Base-by-base conservation (phyloP, 2,113 vertebrate species). In the Scopus umbretta region DNA sequence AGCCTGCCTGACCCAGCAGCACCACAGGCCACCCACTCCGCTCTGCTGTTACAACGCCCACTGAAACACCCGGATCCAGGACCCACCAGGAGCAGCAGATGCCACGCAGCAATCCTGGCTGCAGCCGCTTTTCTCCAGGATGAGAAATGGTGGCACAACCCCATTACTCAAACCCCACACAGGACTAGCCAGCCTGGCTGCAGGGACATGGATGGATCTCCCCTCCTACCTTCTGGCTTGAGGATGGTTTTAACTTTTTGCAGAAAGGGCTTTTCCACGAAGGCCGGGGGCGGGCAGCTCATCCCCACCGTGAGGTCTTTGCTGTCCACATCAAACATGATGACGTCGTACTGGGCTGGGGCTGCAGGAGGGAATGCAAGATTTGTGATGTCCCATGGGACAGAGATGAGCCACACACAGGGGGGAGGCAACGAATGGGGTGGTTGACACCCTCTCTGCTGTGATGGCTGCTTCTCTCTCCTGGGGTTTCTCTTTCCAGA, bases 291-390 rank as follows among this genome's bases (percentile, higher is more conserved):
- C 0, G 99, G 99, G 91, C 99, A 99, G 95, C 99, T 99, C 98
- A 99, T 99, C 11, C 99, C 99, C 94, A 99, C 76, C 0, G 97
- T 97, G 32, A 98, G 96, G 80, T 99, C 99, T 97, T 99, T 99
- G 85, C 99, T 99, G 97, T 99, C 99, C 26, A 99, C 99, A 52
- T 99, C 99, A 16, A 99, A 99, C 98, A 99, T 99, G 86, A 99
- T 49, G 49, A 97, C 98, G 14, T 99, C 98, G 9, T 99, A 99
- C 61, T 19, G 89, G 66, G 97, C 97, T 80, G 70, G 82, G 4
- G 96, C 99, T 99, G 92, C 16, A 47, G 87, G 73, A 96, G 38
- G 25, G 29, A 91, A 30, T 13, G 10, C 52, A 80, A 80, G 45
- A 56, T 16, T 29, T n/a, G 7, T 86, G 45, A 93, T n/a, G n/a